Evolutionary conservation across 2,797 vertebrate species (phyloP), one percentile per base, ranked within the genome.

Genomic region (Cossypha niveicapilla): DNA sequence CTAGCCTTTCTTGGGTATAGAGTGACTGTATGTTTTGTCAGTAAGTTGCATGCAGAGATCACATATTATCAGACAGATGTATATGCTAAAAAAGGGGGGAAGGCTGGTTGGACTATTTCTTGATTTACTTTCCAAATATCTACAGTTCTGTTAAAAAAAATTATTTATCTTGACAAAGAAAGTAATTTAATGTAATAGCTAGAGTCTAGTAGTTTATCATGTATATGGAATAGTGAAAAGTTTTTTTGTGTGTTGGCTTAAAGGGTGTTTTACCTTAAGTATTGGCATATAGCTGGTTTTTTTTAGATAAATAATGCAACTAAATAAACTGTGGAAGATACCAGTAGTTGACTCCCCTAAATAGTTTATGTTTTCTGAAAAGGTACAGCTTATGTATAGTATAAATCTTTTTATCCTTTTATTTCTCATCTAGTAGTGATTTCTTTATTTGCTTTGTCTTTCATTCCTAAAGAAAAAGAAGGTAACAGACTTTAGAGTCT

Each of bases 61-160:
- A 0, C 17, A 2, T 42, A 19, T 56, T 53, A 53, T 28, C 4
- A 7, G 17, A 4, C 4, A 34, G 10, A 25, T 0, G 4, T 41
- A 34, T 13, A 11, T 11, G 9, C 16, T 35, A 41, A 45, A 53
- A 54, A 44, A 34, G 28, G 18, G 3, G 3, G 4, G 8, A 77
- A 44, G 13, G 4, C 15, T 78, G 21, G 2, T 32, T 73, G 25
- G 6, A 56, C 2, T 72, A 63, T 54, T 82, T 79, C 5, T 91
- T 66, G 11, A 78, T 34, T 11, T 41, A 12, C n/a, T 85, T 72
- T 44, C 37, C 8, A 24, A 39, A 7, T 35, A 11, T 11, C 32
- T 83, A 9, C 7, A 34, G 7, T 73, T 86, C 9, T 66, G 21
- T 44, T 50, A 75, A 90, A 86, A 60, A 5, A 1, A 11, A 74